These are phyloP conservation scores for Scelioninae gen. 2 DNA, from an alignment of 2,888 invertebrate species.

Conservation along the genomic window DNA sequence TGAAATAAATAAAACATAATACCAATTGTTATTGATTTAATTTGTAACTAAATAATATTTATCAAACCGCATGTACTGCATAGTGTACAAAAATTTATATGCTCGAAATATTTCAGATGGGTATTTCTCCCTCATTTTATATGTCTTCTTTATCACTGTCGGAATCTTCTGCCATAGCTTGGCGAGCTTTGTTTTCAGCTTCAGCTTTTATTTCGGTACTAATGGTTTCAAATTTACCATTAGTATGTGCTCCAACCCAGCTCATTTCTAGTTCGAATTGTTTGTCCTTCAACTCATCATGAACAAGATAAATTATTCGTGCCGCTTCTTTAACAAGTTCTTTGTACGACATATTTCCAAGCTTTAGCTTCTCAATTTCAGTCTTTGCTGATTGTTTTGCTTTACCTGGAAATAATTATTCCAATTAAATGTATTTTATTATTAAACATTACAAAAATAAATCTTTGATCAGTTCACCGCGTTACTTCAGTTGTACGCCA, in stretches of 20 bases:
- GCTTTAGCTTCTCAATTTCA: slow-evolving; percentile 97
- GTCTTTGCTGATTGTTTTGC: slow-evolving; percentile 99
- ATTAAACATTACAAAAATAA: too few relatives aligned
- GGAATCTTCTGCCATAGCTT: slow-evolving; percentile 91
- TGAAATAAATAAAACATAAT: too few relatives aligned
- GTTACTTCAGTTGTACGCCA: too few relatives aligned
- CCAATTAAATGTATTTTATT: slow-evolving; percentile 10
- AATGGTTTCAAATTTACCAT: slow-evolving; percentile 88
- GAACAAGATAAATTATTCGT: slow-evolving; percentile 92
- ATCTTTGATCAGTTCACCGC: too few relatives aligned
- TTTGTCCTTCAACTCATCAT: slow-evolving; percentile 96
- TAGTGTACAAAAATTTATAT: slow-evolving; percentile 34
- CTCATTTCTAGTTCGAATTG: slow-evolving; percentile 96
- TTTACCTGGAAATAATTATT: slow-evolving; percentile 77
- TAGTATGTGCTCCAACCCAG: slow-evolving; percentile 90
- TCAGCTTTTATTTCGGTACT: slow-evolving; percentile 85
- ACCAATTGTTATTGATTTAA: too few relatives aligned
- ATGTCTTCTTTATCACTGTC: slow-evolving; percentile 88
- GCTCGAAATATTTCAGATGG: not conserved
- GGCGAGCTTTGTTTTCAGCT: slow-evolving; percentile 92
- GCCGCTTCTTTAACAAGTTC: slow-evolving; percentile 96
- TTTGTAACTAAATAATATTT: slow-evolving; percentile 18
- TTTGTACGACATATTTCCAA: slow-evolving; percentile 87
- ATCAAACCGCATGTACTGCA: slow-evolving; percentile 20
- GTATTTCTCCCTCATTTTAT: slow-evolving; percentile 73